Conservation (phyloP, 2,888 invertebrate genomes). For the Agrypnus murinus region DNA sequence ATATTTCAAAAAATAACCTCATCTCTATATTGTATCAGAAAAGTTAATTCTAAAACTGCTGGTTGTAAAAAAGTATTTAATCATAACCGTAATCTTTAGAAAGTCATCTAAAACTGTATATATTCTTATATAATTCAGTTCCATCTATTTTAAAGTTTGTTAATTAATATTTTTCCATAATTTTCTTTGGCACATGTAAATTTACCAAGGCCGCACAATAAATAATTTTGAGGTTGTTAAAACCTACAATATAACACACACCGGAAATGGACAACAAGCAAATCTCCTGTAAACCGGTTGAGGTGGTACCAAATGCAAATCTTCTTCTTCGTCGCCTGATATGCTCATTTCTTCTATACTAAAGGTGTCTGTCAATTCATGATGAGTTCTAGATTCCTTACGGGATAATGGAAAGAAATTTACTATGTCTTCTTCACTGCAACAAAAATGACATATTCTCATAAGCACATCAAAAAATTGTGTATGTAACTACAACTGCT, state of each 20-base stretch:
- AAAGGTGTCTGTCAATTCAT: constrained; percentile 76
- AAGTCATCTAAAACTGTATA: neutral
- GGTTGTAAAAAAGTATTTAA: too few relatives aligned
- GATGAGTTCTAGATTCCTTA: constrained; percentile 70
- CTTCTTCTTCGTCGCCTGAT: constrained; percentile 73
- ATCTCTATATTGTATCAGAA: neutral
- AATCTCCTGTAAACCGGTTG: constrained; percentile 68
- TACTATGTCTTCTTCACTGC: constrained; percentile 73
- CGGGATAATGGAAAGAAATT: constrained; percentile 73
- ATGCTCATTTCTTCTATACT: constrained; percentile 78
- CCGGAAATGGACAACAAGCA: constrained; percentile 68
- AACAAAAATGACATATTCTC: constrained; percentile 48
- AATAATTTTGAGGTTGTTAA: constrained; percentile 27
- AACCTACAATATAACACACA: constrained; percentile 61
- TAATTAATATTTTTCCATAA: constrained; percentile 2
- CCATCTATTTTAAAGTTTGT: neutral
- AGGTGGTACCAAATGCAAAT: constrained; percentile 71
- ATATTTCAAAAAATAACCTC: constrained; percentile 20
- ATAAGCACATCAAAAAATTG: too few relatives aligned
- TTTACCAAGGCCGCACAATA: constrained; percentile 47
- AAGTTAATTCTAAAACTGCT: neutral
- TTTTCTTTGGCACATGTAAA: constrained; percentile 47
- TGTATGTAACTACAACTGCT: too few relatives aligned
- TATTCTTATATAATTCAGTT: neutral
- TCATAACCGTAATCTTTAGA: too few relatives aligned